Base-by-base conservation (phyloP, 2,797 vertebrate genomes). In the Rallus crepitans region DNA sequence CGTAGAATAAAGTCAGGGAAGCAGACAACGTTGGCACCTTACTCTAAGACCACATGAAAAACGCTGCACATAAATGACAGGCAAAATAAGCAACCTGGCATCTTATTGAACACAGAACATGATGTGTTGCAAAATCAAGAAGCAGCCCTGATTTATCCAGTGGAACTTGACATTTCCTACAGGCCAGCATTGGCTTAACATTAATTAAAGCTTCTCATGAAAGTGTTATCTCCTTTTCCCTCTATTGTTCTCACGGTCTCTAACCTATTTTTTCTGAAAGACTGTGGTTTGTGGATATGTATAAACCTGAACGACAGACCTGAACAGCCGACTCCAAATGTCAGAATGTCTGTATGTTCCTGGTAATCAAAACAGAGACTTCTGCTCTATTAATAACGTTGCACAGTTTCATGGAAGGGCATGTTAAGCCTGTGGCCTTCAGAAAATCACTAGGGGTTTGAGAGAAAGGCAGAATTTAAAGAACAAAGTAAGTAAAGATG, bases 1-100 rank as follows among this genome's bases (percentile, higher is more conserved):
- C 0, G 2, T 37, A 63, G 86, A 93, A 93, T 87, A 94, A 96
- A 95, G 88, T 80, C 73, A 50, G 66, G 47, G 40, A 96, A 85
- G 52, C 66, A 94, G 92, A 92, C 86, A 95, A 91, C 71, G 94
- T 90, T 91, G 90, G 86, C 92, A 94, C 81, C 56, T 94, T 92
- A 76, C 87, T 97, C 89, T 80, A 70, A 89, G 56, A 89, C 75
- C 83, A 89, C 78, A 89, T 89, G 60, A 95, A 96, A 96, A 93
- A 90, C 1, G 2, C 9, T 71, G 52, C 68, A 56, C 56, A 60
- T 90, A 92, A 97, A 95, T 94, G 94, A 93, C 78, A 93, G 64
- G 77, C 42, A 89, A 94, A 96, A 92, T 89, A 92, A 93, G 87
- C 25, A 95, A 50, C 80, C 52, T 93, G 82, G 87, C 91, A 94